phyloP scores from a whole-genome alignment of 2,797 vertebrate genomes.

The Diceros bicornis region DNA sequence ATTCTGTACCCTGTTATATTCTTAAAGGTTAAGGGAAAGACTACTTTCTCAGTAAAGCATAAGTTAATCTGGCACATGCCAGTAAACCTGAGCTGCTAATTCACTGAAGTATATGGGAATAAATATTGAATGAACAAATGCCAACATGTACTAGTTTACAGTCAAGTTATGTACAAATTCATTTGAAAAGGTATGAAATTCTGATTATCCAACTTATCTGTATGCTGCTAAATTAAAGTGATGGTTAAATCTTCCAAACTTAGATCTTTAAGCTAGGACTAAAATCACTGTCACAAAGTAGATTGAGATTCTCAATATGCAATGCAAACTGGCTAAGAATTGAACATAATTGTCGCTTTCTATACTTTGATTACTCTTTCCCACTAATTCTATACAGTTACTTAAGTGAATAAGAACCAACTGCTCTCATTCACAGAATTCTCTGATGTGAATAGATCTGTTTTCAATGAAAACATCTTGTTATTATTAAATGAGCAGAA shows the following conservation, averaged over 20 bases:
- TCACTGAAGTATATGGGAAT: conserved; percentile 15
- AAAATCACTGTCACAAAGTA: conserved; percentile 42
- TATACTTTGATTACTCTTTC: conserved; percentile 4
- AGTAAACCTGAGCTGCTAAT: neutral
- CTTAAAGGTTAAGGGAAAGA: neutral
- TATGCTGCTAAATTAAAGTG: conserved; percentile 37
- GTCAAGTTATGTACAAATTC: conserved; percentile 11
- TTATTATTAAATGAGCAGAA: conserved; percentile 33
- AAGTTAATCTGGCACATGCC: neutral
- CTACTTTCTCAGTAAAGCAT: neutral
- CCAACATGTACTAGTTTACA: neutral
- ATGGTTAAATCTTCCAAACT: conserved; percentile 41
- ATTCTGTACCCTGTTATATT: neutral
- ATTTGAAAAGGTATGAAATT: conserved; percentile 47
- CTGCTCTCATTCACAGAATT: neutral
- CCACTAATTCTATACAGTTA: neutral
- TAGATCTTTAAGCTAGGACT: conserved; percentile 4
- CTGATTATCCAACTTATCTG: conserved; percentile 28
- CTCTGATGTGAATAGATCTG: neutral
- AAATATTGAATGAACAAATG: conserved; percentile 63
- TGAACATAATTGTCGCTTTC: conserved; percentile 39
- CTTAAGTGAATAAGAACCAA: neutral
- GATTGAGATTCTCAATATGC: neutral
- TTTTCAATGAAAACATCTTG: conserved; percentile 12
- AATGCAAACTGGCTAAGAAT: neutral